These are phyloP conservation scores for Macheiramphus alcinus DNA, from an alignment of 2,113 vertebrate genomes.

Conservation along the genomic window DNA sequence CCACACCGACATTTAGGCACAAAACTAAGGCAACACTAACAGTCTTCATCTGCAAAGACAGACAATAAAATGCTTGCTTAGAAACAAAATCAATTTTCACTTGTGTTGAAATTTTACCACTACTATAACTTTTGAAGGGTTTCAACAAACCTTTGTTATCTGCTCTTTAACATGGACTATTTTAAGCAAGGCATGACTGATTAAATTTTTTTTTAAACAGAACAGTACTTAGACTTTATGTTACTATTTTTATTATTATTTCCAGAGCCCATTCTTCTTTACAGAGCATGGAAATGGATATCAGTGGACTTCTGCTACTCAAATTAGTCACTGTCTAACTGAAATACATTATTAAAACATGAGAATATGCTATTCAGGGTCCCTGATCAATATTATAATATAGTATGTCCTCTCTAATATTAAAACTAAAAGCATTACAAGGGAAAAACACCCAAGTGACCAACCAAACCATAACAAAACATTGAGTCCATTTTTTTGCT, in stretches of 20 bases:
- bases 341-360: constrained; percentile 52
- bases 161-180: not conserved
- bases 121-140: not conserved
- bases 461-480: not conserved
- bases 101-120: not conserved
- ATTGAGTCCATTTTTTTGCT: not conserved
- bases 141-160: not conserved
- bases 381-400: not conserved
- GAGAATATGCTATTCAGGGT: constrained; percentile 9
- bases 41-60: constrained; percentile 91
- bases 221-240: not conserved
- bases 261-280: constrained; percentile 45
- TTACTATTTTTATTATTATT: constrained; percentile 46
- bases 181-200: not conserved
- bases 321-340: constrained; percentile 27
- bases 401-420: not conserved
- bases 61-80: not conserved
- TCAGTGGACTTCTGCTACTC: not conserved
- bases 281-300: not conserved
- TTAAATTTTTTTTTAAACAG: not conserved
- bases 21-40: constrained; percentile 97
- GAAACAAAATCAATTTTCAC: not conserved
- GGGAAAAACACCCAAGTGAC: not conserved
- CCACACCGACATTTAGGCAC: constrained; percentile 97
- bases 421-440: not conserved